These are phyloP conservation scores for Kryptolebias ocellatus DNA, from an alignment of 2,797 vertebrate genomes.

Conservation along the genomic window DNA sequence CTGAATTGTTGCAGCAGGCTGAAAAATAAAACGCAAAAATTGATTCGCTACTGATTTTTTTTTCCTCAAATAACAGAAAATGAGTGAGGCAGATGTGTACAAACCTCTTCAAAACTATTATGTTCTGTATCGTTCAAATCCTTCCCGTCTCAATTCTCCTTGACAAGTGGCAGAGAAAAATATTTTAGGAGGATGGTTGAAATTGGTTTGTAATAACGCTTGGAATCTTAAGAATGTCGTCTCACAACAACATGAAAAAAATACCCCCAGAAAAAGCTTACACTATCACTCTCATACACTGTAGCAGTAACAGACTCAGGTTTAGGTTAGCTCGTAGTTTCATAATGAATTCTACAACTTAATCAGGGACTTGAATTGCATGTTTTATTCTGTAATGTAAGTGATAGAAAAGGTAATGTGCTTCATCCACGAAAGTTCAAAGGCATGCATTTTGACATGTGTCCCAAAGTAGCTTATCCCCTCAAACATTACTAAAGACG, in stretches of 20 bases:
- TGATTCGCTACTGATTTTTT: constrained; percentile 20
- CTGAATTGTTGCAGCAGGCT: constrained; percentile 11
- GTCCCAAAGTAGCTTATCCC: constrained; percentile 17
- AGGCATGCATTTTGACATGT: constrained; percentile 7
- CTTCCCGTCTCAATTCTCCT: constrained; percentile 52
- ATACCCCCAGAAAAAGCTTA: constrained; percentile 48
- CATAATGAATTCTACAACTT: constrained; percentile 43
- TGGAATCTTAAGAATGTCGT: constrained; percentile 50
- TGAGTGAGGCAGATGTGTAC: neutral
- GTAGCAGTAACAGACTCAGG: constrained; percentile 49
- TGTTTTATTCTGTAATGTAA: constrained; percentile 47
- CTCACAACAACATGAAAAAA: constrained; percentile 34
- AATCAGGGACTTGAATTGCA: constrained; percentile 47
- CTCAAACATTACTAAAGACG: constrained; percentile 33
- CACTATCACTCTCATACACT: constrained; percentile 56
- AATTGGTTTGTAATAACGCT: constrained; percentile 61
- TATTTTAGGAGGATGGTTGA: constrained; percentile 35
- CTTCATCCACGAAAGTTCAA: constrained; percentile 43
- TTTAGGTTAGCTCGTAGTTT: constrained; percentile 28
- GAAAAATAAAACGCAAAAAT: constrained; percentile 36
- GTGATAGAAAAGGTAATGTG: constrained; percentile 29
- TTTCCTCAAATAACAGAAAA: constrained; percentile 20
- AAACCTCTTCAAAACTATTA: constrained; percentile 27
- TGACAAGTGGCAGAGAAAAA: constrained; percentile 54
- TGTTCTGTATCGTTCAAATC: constrained; percentile 41